Conservation (phyloP, 2,113 vertebrate species). For the Ranitomeya imitator region DNA sequence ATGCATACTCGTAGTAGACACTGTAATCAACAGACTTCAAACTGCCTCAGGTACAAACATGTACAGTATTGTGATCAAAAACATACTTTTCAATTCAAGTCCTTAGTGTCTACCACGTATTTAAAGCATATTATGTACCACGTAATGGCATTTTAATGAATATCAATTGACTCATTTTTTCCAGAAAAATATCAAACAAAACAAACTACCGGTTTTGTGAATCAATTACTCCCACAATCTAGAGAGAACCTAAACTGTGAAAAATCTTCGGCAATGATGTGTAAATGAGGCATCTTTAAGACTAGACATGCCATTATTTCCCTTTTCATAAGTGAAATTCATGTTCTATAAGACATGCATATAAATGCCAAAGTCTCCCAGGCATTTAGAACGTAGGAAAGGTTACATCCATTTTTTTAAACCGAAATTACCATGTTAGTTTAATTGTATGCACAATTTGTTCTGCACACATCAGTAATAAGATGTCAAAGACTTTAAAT, state of each 20-base stretch:
- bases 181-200: background rate
- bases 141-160: conserved; percentile 1
- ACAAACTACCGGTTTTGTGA: background rate
- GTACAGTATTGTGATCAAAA: background rate
- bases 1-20: background rate
- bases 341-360: background rate
- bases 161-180: background rate
- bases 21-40: background rate
- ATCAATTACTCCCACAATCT: background rate
- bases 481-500: conserved; percentile 27
- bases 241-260: background rate
- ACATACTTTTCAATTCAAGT: background rate
- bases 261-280: background rate
- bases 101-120: background rate
- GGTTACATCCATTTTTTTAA: conserved; percentile 21
- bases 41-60: background rate
- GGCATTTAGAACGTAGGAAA: conserved; percentile 4
- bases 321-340: background rate
- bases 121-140: background rate
- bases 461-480: conserved; percentile 13
- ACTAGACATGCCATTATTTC: background rate
- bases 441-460: conserved; percentile 13
- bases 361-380: conserved; percentile 9
- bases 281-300: background rate
- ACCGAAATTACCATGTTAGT: conserved; percentile 28